Percentiles rank a stretch among this genome's conserved stretches.
Conservation (phyloP, 2,797 vertebrate species). For the Acipenser ruthenus region DNA sequence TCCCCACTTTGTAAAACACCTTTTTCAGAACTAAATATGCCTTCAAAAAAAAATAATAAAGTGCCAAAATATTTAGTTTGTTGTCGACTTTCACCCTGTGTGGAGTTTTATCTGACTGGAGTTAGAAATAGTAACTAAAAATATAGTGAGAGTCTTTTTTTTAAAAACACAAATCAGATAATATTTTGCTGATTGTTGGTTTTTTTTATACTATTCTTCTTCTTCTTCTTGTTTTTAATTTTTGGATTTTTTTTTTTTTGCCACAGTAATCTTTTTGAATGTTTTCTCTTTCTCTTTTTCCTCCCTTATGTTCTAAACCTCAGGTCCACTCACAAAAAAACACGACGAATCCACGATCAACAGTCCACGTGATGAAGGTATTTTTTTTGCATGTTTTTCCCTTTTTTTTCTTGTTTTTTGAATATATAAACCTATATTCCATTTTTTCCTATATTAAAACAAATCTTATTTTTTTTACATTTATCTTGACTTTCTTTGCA, state of each 20-base stretch:
- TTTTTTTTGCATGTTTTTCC: constrained; percentile 40
- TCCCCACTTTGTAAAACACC: too few species aligned
- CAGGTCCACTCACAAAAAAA: constrained; percentile 97
- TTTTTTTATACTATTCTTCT: constrained; percentile 36
- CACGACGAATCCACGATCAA: constrained; percentile 86
- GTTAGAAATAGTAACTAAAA: too few species aligned
- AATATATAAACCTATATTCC: too few species aligned
- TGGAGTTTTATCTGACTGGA: too few species aligned
- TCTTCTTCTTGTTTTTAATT: constrained; percentile 40
- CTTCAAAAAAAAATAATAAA: too few species aligned
- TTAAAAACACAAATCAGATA: constrained; percentile 33
- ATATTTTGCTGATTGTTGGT: constrained; percentile 64
- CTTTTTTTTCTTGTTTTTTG: constrained; percentile 22
- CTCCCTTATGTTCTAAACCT: constrained; percentile 84
- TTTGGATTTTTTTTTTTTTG: constrained; percentile 41
- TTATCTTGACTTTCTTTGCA: too few species aligned
- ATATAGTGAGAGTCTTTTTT: too few species aligned
- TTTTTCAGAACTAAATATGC: too few species aligned
- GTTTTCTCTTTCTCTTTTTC: constrained; percentile 81
- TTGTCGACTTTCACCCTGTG: too few species aligned
- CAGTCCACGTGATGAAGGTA: constrained; percentile 66
- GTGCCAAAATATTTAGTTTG: too few species aligned
- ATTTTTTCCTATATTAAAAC: too few species aligned
- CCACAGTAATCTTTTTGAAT: constrained; percentile 74
- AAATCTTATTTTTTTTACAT: too few species aligned